A percentile compares a stretch with the other conserved stretches of the same genome.
These are phyloP conservation scores for Atopsyche davidsoni DNA, from an alignment of 1,140 invertebrate species.

Conservation along the genomic window DNA sequence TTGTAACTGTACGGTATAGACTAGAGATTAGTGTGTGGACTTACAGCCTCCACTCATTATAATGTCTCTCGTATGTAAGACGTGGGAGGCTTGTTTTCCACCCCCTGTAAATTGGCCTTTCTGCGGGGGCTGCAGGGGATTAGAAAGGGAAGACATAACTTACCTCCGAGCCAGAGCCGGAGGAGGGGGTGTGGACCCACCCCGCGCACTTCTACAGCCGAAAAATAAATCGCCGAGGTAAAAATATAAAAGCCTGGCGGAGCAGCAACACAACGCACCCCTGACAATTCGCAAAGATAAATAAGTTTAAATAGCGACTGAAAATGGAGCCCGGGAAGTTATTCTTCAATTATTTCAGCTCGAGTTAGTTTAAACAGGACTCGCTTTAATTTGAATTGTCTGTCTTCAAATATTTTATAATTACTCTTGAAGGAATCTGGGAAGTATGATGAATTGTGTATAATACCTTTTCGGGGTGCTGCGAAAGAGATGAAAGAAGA, in stretches of 20 bases:
- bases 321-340: constrained; percentile 28
- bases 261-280: constrained; percentile 9
- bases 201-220: constrained; percentile 9
- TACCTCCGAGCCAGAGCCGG: not conserved
- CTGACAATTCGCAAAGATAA: constrained; percentile 20
- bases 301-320: constrained; percentile 27
- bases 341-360: constrained; percentile 30
- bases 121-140: constrained; percentile 12
- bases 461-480: constrained; percentile 22
- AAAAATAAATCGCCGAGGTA: constrained; percentile 18
- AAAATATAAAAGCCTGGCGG: constrained; percentile 19
- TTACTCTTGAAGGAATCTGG: constrained; percentile 26
- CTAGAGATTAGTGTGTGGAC: no score
- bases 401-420: constrained; percentile 27
- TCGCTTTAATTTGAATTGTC: constrained; percentile 28
- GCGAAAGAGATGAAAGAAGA: not conserved
- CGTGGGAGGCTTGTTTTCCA: constrained; percentile 14
- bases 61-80: constrained; percentile 1
- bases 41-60: no score
- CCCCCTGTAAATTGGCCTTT: constrained; percentile 26
- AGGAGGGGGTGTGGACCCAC: not conserved
- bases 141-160: constrained; percentile 24
- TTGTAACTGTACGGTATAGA: no score
- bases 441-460: constrained; percentile 30
- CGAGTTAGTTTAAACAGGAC: constrained; percentile 30